Evolutionary conservation across 2,113 vertebrate species (phyloP).

Genomic region (Opisthocomus hoazin): DNA sequence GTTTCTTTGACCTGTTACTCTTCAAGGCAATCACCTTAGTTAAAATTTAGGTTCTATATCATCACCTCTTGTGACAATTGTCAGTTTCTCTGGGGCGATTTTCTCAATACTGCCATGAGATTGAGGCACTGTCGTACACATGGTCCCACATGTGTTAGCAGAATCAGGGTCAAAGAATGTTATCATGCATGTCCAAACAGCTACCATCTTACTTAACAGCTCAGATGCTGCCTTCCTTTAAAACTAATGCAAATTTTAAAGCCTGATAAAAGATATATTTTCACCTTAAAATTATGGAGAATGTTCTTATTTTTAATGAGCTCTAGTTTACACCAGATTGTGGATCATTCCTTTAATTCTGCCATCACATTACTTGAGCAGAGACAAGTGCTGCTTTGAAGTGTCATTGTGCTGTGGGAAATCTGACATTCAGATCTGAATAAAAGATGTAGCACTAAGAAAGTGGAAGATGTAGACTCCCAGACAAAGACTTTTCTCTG

Average conservation of each 20-base stretch:
- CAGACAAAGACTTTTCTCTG: neutral
- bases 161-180: conserved; percentile 21
- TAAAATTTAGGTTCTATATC: neutral
- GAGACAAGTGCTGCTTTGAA: conserved; percentile 60
- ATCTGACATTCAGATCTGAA: conserved; percentile 24
- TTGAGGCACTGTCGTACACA: neutral
- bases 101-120: neutral
- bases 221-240: conserved; percentile 47
- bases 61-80: neutral
- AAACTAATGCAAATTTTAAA: conserved; percentile 56
- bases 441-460: conserved; percentile 34
- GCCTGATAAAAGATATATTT: conserved; percentile 52
- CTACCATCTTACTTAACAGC: conserved; percentile 41
- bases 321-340: conserved; percentile 58
- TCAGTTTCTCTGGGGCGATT: neutral
- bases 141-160: conserved; percentile 17
- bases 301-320: conserved; percentile 61
- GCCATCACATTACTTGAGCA: conserved; percentile 45
- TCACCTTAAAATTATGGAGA: conserved; percentile 49
- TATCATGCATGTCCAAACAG: conserved; percentile 34
- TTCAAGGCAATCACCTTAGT: neutral
- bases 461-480: conserved; percentile 11
- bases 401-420: conserved; percentile 53
- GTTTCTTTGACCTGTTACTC: neutral
- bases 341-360: conserved; percentile 52